Conservation (phyloP, 2,113 vertebrate species). For the Chloropsis hardwickii region DNA sequence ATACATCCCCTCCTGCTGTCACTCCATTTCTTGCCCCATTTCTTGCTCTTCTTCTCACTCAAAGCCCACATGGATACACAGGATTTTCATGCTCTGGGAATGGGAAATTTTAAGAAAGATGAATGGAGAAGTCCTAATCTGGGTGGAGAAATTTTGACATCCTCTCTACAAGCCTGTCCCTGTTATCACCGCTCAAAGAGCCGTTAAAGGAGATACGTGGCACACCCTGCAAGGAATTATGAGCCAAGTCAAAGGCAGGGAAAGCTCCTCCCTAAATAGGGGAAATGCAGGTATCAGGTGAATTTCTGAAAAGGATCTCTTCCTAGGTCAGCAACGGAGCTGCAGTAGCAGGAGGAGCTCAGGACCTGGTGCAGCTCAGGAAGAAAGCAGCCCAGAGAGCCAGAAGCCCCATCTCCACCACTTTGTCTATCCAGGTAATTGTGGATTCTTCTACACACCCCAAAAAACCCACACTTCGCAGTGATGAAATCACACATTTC, state of each 20-base stretch:
- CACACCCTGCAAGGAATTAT: not conserved
- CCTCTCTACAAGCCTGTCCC: not conserved
- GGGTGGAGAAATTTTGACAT: not conserved
- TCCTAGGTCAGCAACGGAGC: not conserved
- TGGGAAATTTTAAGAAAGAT: not conserved
- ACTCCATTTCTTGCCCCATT: not conserved
- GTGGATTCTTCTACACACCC: not conserved
- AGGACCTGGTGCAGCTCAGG: not conserved
- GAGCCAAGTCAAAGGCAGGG: not conserved
- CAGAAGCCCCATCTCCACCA: not conserved
- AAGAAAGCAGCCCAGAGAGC: not conserved
- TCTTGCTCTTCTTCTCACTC: not conserved
- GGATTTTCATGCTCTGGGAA: not conserved
- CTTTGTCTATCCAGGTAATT: not conserved
- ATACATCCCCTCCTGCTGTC: conserved; percentile 22
- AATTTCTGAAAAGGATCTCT: not conserved
- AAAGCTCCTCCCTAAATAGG: not conserved
- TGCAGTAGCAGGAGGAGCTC: accelerated
- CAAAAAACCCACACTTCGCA: not conserved
- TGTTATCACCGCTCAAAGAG: not conserved
- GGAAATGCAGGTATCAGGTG: not conserved
- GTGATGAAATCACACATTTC: conserved; percentile 43
- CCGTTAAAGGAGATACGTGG: not conserved
- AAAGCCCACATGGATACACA: not conserved
- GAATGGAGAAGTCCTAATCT: not conserved